Evolutionary conservation across 2,888 invertebrate genomes (phyloP).

Genomic region (Dorcus hopei): DNA sequence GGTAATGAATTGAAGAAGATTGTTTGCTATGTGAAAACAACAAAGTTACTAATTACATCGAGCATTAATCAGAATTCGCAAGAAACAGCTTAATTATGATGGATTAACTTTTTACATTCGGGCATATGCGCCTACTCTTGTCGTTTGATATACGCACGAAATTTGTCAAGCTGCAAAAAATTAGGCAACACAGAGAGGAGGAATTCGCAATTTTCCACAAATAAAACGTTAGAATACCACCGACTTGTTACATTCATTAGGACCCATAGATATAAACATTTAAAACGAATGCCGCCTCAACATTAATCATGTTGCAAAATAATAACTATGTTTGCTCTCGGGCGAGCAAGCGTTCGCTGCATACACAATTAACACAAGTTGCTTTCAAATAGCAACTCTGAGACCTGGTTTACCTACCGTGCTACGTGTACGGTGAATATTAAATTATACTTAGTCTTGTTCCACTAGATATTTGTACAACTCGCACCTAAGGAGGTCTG

Average conservation of each 20-base stretch:
- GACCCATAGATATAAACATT: constrained; percentile 21
- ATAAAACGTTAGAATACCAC: too few species aligned
- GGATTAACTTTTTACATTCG: background rate
- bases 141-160: background rate
- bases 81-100: background rate
- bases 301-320: constrained; percentile 25
- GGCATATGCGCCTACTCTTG: background rate
- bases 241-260: background rate
- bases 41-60: background rate
- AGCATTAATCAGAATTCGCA: background rate
- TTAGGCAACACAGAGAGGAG: background rate
- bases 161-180: background rate
- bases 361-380: constrained; percentile 18
- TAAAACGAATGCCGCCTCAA: constrained; percentile 17
- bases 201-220: background rate
- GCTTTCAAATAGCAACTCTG: constrained; percentile 12
- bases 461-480: constrained; percentile 12
- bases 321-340: constrained; percentile 13
- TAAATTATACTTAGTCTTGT: constrained; percentile 20
- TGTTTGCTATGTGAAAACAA: background rate
- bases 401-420: constrained; percentile 9
- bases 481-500: background rate
- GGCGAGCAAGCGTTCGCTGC: constrained; percentile 3
- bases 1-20: too few species aligned
- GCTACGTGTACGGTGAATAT: constrained; percentile 15